phyloP scores from a whole-genome alignment of 2,888 invertebrate genomes.

The Cyaniris semiargus region DNA sequence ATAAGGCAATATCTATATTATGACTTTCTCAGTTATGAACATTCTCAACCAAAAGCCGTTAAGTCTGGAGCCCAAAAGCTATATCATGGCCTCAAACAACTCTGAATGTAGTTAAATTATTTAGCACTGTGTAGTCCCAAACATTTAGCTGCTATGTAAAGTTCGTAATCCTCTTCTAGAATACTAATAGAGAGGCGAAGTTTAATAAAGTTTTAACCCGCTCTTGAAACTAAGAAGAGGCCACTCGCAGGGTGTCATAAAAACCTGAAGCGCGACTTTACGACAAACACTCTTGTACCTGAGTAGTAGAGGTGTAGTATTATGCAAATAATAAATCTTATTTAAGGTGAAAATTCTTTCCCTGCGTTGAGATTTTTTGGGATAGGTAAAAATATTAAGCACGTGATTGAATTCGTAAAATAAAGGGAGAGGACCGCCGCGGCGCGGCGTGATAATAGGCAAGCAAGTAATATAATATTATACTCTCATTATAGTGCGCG shows the following conservation, averaged over 20 bases:
- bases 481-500: too few relatives aligned
- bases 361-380: too few relatives aligned
- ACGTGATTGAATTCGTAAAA: too few relatives aligned
- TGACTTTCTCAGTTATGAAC: background rate
- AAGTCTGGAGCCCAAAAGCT: background rate
- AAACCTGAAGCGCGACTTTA: background rate
- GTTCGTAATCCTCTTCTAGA: conserved; percentile 11
- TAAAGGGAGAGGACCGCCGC: too few relatives aligned
- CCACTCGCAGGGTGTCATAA: background rate
- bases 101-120: conserved; percentile 2
- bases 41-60: conserved; percentile 3
- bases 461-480: too few relatives aligned
- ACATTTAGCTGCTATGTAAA: conserved; percentile 22
- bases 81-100: background rate
- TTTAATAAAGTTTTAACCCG: background rate
- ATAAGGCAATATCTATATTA: background rate
- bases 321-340: too few relatives aligned
- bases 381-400: too few relatives aligned
- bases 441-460: too few relatives aligned
- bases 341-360: too few relatives aligned
- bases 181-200: conserved; percentile 8
- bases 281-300: background rate
- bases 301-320: background rate
- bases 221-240: background rate
- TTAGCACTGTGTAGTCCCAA: conserved; percentile 13